Evolutionary conservation across 2,113 vertebrate genomes (phyloP), one percentile per base, ranked within the genome.

Genomic region (human (Homo sapiens)): DNA sequence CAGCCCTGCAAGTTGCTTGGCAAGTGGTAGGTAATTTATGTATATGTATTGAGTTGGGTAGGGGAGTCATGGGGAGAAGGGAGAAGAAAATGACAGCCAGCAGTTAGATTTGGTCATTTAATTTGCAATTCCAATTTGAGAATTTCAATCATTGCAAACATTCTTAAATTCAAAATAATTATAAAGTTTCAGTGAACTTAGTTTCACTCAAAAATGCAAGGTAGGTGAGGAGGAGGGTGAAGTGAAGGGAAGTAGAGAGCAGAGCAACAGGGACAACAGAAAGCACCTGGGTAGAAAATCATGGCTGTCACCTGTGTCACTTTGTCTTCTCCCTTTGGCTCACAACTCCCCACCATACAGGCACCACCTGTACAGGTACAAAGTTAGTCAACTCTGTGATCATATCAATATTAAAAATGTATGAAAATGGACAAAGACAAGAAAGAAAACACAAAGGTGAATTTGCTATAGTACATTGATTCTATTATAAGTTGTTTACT

Each of bases 341-440:
- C 48, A 30, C 40, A 75, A 6, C 0, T 10, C 1, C 7, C 45
- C 38, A 5, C 50, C 45, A 14, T 30, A 84, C 7, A 14, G 50
- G 22, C 45, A 0, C 25, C 14, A 11, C 8, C 17, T 68, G 57
- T 59, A 59, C 43, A 48, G 32, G 40, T 17, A 3, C 11, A 22
- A 73, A 89, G n/a, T 35, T 11, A 57, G 52, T 70, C 50, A 90
- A 52, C 5, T 72, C 23, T 45, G 1, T 6, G 35, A 45, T n/a
- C 66, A 35, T 13, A 59, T 38, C 50, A 90, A 1, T 16, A 1
- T 82, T 48, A 43, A 52, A 79, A 87, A 52, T 0, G 5, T 22
- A 45, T 82, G 32, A 64, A 90, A 84, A 92, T 20, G 25, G 23
- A 96, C 93, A 97, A 96, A 93, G 78, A 38, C 76, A 85, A 76